Base-by-base conservation (phyloP, 2,888 invertebrate species). In the Conops quadrifasciatus region DNA sequence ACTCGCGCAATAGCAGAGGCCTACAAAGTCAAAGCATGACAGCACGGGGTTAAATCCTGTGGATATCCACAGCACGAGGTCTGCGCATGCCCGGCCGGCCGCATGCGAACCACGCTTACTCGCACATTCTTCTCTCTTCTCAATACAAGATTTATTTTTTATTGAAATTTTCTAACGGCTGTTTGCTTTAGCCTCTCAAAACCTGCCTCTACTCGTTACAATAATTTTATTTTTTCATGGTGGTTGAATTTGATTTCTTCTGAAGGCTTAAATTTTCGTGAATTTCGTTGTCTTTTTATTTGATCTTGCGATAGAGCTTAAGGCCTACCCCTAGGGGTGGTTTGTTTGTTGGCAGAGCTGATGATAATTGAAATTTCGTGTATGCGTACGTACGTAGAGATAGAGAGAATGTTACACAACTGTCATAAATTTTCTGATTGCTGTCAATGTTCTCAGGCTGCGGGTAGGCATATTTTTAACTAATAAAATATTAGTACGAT, bases 21-120 rank as follows among this genome's bases (percentile, higher is more conserved):
- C 24, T 28, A 60, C 67, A 30, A 67, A 19, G 19, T 47, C 60
- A 43, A 68, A 68, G 60, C 51, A 62, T 68, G 68, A 60, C 51
- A 67, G 47, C 43, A 62, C 68, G 2, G 49, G 60, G 49, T 62
- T 36, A n/a, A 56, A 45, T 43, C 19, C 24, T 4, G 9, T 15
- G 19, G 36, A 5, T 1, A 16, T 16, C 53, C 51, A n/a, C 56
- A 21, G 43, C 43, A n/a, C 45, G 28, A 43, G 19, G 16, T 21
- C 5, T 58, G 67, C 67, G 68, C 68, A 49, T 68, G 68, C 60
- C 60, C 49, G 51, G 62, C 60, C 49, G 60, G 30, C 15, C 15
- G 13, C 43, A 19, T 56, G 58, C 26, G 53, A 53, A 36, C 15
- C 5, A 56, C 5, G 58, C 15, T 51, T 65, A 9, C 21, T 3